Evolutionary conservation across 2,113 vertebrate species (phyloP).

Genomic region (Oceanites oceanicus): DNA sequence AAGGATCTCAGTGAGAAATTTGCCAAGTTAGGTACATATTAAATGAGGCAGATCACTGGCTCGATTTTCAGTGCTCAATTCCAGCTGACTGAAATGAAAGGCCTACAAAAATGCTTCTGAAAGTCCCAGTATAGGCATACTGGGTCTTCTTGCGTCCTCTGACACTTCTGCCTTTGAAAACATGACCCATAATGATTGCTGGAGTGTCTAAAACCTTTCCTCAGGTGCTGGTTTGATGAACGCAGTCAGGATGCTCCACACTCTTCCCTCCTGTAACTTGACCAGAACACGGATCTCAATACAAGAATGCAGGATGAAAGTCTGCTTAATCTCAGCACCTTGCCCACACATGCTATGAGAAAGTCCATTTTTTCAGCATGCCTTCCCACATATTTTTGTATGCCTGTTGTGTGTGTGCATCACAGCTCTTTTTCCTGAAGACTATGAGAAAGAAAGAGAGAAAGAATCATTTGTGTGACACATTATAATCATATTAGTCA

Average conservation of each 20-base stretch:
- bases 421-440: neutral
- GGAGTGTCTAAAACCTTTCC: neutral
- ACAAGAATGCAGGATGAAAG: neutral
- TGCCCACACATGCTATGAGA: neutral
- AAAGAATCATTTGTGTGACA: neutral
- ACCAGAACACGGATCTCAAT: neutral
- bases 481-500: neutral
- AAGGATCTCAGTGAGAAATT: neutral
- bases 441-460: neutral
- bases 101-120: neutral
- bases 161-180: neutral
- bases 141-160: neutral
- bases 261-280: neutral
- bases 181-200: neutral
- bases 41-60: neutral
- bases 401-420: neutral
- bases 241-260: neutral
- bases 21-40: neutral
- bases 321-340: neutral
- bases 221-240: neutral
- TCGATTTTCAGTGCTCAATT: neutral
- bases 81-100: neutral
- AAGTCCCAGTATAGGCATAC: neutral
- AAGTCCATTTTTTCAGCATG: neutral
- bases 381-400: neutral